Percentiles rank a stretch among this genome's conserved stretches.
Evolutionary conservation across 23 tunicate species (phyloP).

Genomic region (Ciona savignyi): DNA sequence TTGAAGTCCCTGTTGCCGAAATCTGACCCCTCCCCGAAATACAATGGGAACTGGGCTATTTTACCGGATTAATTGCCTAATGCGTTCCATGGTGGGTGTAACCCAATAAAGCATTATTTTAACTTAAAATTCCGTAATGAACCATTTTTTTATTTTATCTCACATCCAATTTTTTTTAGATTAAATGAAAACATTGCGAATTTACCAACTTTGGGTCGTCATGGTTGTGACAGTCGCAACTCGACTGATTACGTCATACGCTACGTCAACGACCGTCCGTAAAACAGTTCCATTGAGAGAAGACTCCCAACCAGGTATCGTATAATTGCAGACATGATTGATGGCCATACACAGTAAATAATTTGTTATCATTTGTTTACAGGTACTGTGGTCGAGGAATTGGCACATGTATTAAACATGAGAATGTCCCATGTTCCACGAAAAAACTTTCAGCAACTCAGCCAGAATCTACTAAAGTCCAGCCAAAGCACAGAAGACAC

Average conservation of each 20-base stretch:
- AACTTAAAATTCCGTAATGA: too few relatives aligned
- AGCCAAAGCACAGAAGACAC: neutral
- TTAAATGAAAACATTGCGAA: neutral
- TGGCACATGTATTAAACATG: slow-evolving; percentile 29
- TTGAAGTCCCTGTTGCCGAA: too few relatives aligned
- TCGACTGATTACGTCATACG: neutral
- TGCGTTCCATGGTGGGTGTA: too few relatives aligned
- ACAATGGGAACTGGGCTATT: too few relatives aligned
- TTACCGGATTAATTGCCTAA: neutral
- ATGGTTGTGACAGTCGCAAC: neutral
- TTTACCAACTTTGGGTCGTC: neutral
- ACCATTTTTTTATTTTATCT: too few relatives aligned
- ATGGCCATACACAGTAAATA: too few relatives aligned
- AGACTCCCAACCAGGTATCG: neutral
- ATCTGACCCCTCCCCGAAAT: too few relatives aligned
- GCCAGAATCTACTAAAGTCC: slow-evolving; percentile 32
- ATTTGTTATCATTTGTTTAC: too few relatives aligned
- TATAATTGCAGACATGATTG: too few relatives aligned
- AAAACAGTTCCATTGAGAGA: neutral
- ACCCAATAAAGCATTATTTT: too few relatives aligned
- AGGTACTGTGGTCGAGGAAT: slow-evolving; percentile 56
- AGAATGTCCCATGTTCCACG: neutral
- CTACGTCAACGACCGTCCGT: neutral
- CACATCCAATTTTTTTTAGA: too few relatives aligned
- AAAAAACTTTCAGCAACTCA: slow-evolving; percentile 40